phyloP scores from a whole-genome alignment of 2,888 invertebrate genomes.

The Maniola hyperantus region DNA sequence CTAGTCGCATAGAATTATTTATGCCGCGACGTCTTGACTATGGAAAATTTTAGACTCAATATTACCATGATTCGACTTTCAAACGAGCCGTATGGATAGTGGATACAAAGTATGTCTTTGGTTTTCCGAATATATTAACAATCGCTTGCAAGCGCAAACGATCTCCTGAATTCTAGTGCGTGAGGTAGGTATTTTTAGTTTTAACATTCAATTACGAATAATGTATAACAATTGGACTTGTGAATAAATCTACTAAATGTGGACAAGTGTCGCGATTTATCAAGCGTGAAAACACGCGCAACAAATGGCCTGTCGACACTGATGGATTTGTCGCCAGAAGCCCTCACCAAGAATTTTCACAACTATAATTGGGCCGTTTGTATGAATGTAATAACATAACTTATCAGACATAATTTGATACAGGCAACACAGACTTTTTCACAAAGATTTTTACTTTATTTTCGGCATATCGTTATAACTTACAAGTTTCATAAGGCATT shows the following conservation, averaged over 20 bases:
- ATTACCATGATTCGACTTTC: constrained; percentile 50
- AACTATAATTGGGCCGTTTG: constrained; percentile 36
- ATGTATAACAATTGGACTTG: constrained; percentile 57
- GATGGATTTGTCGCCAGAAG: constrained; percentile 79
- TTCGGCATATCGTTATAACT: neutral
- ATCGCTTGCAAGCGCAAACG: neutral
- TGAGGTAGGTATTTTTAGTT: constrained; percentile 26
- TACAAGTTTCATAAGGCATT: neutral
- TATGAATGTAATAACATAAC: constrained; percentile 20
- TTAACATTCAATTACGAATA: constrained; percentile 58
- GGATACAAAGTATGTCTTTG: constrained; percentile 45
- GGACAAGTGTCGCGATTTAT: constrained; percentile 76
- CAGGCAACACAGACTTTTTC: neutral
- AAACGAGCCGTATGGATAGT: constrained; percentile 58
- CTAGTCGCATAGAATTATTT: constrained; percentile 44
- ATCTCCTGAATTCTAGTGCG: neutral
- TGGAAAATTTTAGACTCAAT: constrained; percentile 55
- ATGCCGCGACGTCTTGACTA: constrained; percentile 48
- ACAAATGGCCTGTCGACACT: constrained; percentile 80
- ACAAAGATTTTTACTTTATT: neutral
- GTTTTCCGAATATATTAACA: constrained; percentile 38
- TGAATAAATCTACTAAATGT: constrained; percentile 75
- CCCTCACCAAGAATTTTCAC: constrained; percentile 59
- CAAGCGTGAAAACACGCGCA: constrained; percentile 78
- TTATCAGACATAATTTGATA: constrained; percentile 6